Evolutionary conservation across 2,888 invertebrate genomes (phyloP), one percentile per base, ranked within the genome.

Genomic region (Zaprionus lineosus): DNA sequence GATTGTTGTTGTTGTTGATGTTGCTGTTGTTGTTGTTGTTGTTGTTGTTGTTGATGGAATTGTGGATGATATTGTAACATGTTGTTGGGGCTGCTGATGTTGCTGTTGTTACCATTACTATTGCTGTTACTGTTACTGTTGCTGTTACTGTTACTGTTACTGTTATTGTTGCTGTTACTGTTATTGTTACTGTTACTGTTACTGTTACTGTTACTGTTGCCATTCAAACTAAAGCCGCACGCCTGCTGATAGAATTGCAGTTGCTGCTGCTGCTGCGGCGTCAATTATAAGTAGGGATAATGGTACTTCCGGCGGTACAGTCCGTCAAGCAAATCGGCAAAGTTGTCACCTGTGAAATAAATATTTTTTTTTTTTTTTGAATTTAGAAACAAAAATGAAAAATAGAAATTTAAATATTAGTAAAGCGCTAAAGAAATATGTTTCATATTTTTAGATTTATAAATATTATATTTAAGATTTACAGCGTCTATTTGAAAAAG

Each of bases 231-330:
- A 16, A 58, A 75, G 81, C 81, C 70, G 77, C 72, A 72, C 71
- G 84, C 67, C 75, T 78, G 83, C 78, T 82, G 78, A 65, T 77
- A 77, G 61, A 74, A 67, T 59, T 65, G 82, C 58, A 76, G 82
- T 74, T 79, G 79, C 74, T 82, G 85, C 79, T 85, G 85, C 83
- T 85, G 81, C 50, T 76, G 81, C 71, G 86, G 83, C 75, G 81
- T 83, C 84, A 89, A 89, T 90, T 89, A 89, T 90, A 89, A 90
- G 65, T 89, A 90, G 19, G 90, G 90, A 88, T 90, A 90, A 64
- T 89, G 89, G 76, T 89, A 90, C 87, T 90, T 90, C 84, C 90
- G 87, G 69, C 90, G 88, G 86, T 90, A 90, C 83, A 90, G 82
- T 74, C 90, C 89, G 63, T 90, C 90, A 71, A 90, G 87, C 74